phyloP scores from a whole-genome alignment of 2,888 invertebrate species.

The Perdita meconis region DNA sequence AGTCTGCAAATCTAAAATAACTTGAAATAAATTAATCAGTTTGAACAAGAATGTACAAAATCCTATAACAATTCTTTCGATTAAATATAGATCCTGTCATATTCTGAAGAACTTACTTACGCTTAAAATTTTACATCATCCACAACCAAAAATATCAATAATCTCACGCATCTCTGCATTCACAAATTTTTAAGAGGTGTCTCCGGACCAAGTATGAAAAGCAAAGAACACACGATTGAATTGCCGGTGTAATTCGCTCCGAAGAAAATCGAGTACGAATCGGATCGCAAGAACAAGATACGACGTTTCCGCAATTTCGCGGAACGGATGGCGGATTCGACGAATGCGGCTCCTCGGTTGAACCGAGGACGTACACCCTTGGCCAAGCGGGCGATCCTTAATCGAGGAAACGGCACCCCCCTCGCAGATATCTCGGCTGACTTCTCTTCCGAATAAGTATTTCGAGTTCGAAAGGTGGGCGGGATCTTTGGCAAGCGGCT shows the following conservation, averaged over 20 bases:
- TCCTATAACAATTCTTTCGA: no score
- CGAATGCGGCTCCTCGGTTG: constrained; percentile 28
- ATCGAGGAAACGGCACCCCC: constrained; percentile 21
- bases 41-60: no score
- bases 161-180: no score
- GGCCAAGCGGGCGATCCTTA: constrained; percentile 42
- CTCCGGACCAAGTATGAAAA: background rate
- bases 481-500: constrained; percentile 70
- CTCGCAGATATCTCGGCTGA: constrained; percentile 31
- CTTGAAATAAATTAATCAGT: no score
- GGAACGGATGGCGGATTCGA: constrained; percentile 1
- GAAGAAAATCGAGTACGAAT: constrained; percentile 18
- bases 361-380: background rate
- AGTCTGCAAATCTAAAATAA: no score
- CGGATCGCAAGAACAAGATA: background rate
- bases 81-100: no score
- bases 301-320: constrained; percentile 14
- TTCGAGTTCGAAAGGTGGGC: constrained; percentile 66
- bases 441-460: constrained; percentile 65
- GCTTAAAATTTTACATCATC: no score
- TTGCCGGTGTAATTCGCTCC: constrained; percentile 1
- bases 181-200: no score
- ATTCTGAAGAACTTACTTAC: no score
- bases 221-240: background rate
- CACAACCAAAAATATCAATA: no score